Base-by-base conservation (phyloP, 2,113 vertebrate species). In the Camelus bactrianus region DNA sequence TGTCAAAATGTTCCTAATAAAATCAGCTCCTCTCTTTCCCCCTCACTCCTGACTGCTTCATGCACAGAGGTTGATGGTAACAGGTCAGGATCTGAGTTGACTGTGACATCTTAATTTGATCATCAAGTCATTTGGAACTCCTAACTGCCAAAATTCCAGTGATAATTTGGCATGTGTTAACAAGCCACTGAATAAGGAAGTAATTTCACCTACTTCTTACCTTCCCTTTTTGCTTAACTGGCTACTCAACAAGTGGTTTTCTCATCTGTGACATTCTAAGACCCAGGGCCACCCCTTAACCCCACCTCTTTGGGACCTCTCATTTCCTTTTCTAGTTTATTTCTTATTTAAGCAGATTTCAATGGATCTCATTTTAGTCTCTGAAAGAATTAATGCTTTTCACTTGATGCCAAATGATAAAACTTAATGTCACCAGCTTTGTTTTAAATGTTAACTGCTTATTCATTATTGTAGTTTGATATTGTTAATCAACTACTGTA, bases 401-500 rank as follows among this genome's bases (percentile, higher is more conserved):
- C 77, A 50, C 89, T 89, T 94, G 72, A 97, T 89, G 76, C 89
- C 91, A 97, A 97, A 60, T 70, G 16, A 87, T 96, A 94, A 97
- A 97, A 94, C 94, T 96, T 96, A 96, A 83, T 92, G 95, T 94
- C 72, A 85, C 32, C 24, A 86, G 54, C 38, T 91, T 92, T 91
- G 95, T 42, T 93, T 50, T 32, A 1, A 58, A 94, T 95, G 72
- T 91, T 96, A 96, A 84, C 89, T 96, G 93, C 79, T 97, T 89
- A 85, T 98, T 97, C 94, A 97, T 98, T 97, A 94, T 82, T 95
- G 93, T 95, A 86, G 87, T 42, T 32, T 91, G 96, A 97, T 94
- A 86, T 93, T 97, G 38, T 96, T 90, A 90, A 91, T 94, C 95
- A 80, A 92, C 89, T 87, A 86, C 91, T 98, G 82, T 90, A 83